Evolutionary conservation across 2,888 invertebrate genomes (phyloP).

Genomic region (Ptychoptera albimana): DNA sequence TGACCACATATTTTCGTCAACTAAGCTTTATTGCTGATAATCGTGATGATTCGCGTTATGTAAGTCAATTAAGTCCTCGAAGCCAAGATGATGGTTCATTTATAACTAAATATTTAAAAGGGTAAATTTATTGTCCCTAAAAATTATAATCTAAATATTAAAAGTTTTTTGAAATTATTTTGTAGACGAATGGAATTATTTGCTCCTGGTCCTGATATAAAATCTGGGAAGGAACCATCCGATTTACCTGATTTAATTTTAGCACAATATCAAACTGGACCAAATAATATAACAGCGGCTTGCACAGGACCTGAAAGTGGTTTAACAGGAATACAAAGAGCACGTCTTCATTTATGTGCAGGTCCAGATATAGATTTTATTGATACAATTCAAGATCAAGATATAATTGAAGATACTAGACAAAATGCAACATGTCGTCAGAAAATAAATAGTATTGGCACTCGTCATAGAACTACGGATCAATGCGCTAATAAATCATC

Average conservation of each 20-base stretch:
- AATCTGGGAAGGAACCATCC: constrained; percentile 53
- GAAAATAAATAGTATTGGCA: not conserved
- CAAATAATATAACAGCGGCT: constrained; percentile 47
- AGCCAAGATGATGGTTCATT: constrained; percentile 41
- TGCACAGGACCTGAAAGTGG: constrained; percentile 74
- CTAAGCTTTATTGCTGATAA: constrained; percentile 48
- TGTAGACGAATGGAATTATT: constrained; percentile 25
- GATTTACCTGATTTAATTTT: constrained; percentile 49
- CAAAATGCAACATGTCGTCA: not conserved
- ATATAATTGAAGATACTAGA: not conserved
- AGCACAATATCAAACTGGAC: constrained; percentile 34
- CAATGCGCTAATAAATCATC: not conserved
- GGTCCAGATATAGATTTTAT: constrained; percentile 60
- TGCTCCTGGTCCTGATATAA: constrained; percentile 30
- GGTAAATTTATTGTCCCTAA: no score
- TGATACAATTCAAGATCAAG: constrained; percentile 35
- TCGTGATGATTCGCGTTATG: constrained; percentile 27
- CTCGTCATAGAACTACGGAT: not conserved
- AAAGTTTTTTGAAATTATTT: not conserved
- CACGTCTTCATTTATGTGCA: constrained; percentile 46
- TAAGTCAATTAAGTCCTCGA: constrained; percentile 16
- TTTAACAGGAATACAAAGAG: constrained; percentile 52
- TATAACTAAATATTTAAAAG: constrained; percentile 51
- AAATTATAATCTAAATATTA: not conserved
- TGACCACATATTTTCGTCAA: constrained; percentile 55